These are phyloP conservation scores for Chionis minor DNA, from an alignment of 2,113 vertebrate species.

Conservation along the genomic window DNA sequence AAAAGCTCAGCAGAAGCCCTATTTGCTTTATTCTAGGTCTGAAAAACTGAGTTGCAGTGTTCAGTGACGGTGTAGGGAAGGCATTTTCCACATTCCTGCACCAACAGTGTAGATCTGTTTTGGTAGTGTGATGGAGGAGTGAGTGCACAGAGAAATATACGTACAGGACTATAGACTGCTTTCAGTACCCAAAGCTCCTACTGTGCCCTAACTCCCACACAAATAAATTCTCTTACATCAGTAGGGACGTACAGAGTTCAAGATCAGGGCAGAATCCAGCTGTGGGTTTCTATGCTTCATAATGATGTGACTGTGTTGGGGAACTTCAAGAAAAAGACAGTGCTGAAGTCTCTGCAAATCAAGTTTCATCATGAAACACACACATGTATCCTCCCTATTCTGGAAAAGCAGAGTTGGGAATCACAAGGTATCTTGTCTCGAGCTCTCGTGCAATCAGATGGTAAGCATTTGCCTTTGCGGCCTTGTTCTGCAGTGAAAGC, in stretches of 20 bases:
- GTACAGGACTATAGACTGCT: background rate
- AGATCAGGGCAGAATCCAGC: background rate
- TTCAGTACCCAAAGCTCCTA: background rate
- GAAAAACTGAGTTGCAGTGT: background rate
- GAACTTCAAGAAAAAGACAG: background rate
- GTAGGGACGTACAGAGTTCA: background rate
- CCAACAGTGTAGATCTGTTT: background rate
- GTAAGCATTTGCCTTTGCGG: background rate
- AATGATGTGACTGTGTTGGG: background rate
- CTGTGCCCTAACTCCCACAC: background rate
- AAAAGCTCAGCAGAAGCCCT: background rate
- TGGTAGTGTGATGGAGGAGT: background rate
- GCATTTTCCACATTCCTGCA: background rate
- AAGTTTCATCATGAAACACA: background rate
- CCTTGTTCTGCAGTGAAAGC: background rate
- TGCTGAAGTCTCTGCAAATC: background rate
- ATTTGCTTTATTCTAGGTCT: background rate
- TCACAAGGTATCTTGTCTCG: background rate
- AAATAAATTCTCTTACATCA: background rate
- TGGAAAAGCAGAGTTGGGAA: background rate
- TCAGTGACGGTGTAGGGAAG: background rate
- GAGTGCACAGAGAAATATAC: background rate
- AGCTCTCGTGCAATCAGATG: background rate
- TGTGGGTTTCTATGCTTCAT: background rate
- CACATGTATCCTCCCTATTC: background rate